Percentiles rank a stretch among this genome's conserved stretches.
Conservation (phyloP, 2,888 invertebrate genomes). For the Selenia dentaria region DNA sequence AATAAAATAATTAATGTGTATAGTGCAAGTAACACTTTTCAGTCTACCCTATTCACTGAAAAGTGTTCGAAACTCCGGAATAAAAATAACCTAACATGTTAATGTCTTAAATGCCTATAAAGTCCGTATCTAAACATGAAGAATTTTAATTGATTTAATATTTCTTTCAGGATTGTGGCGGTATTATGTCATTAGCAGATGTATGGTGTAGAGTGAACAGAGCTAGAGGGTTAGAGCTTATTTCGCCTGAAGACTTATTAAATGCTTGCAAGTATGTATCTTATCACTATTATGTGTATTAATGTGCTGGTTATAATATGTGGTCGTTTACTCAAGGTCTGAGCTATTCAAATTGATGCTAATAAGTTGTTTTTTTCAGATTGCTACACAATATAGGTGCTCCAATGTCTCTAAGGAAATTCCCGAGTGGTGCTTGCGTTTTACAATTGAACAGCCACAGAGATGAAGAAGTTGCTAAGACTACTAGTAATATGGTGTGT, state of each 20-base stretch:
- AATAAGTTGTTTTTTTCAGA: conserved; percentile 46
- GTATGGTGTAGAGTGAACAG: conserved; percentile 98
- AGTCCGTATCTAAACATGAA: too few relatives aligned
- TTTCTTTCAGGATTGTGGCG: conserved; percentile 90
- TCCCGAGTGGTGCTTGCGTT: conserved; percentile 98
- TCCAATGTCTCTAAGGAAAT: conserved; percentile 91
- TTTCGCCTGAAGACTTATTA: conserved; percentile 98
- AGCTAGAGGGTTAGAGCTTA: conserved; percentile 96
- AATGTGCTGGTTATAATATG: too few relatives aligned
- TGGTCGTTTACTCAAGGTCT: too few relatives aligned
- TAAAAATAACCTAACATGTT: too few relatives aligned
- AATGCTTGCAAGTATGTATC: conserved; percentile 91
- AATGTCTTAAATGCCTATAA: too few relatives aligned
- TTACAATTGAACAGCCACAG: conserved; percentile 92
- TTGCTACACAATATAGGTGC: conserved; percentile 86
- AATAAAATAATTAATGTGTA: too few relatives aligned
- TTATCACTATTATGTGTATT: too few relatives aligned
- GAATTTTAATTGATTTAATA: too few relatives aligned
- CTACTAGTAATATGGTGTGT: conserved; percentile 86
- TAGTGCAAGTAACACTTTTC: too few relatives aligned
- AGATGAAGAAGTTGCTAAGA: conserved; percentile 88
- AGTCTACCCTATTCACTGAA: too few relatives aligned
- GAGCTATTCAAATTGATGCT: too few relatives aligned
- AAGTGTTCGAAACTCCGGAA: too few relatives aligned
- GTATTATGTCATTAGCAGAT: conserved; percentile 98